phyloP scores from a whole-genome alignment of 2,888 invertebrate genomes.

The Trichopria drosophilae region DNA sequence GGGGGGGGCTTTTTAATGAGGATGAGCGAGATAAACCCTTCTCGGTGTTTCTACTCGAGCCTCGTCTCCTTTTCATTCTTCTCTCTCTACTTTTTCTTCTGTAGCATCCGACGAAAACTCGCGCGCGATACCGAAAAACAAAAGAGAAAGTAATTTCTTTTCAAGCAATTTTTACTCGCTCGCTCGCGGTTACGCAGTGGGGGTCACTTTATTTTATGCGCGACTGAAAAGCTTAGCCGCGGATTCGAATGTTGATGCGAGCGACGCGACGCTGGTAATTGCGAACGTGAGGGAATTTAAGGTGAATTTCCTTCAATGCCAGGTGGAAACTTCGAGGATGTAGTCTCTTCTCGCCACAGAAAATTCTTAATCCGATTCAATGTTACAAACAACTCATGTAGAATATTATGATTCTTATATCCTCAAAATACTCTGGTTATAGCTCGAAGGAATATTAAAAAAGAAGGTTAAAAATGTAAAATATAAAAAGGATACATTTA shows the following conservation, averaged over 20 bases:
- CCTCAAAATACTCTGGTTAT: no score
- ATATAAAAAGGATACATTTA: no score
- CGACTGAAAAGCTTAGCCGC: conserved; percentile 31
- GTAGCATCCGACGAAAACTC: conserved; percentile 23
- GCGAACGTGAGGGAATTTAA: no score
- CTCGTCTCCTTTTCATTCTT: conserved; percentile 18
- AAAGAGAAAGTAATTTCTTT: conserved; percentile 48
- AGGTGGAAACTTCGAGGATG: no score
- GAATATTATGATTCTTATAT: no score
- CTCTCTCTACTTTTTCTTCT: conserved; percentile 16
- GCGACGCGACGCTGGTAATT: no score
- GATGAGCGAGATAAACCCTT: conserved; percentile 53
- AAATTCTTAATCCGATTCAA: no score
- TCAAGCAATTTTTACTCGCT: conserved; percentile 42
- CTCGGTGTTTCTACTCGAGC: conserved; percentile 23
- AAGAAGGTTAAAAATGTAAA: no score
- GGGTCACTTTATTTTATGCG: conserved; percentile 32
- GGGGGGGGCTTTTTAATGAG: conserved; percentile 51
- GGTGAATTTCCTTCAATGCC: no score
- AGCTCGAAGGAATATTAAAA: no score
- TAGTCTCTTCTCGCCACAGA: no score
- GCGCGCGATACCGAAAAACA: conserved; percentile 45
- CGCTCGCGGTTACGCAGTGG: conserved; percentile 5
- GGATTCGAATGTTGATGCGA: conserved; percentile 22
- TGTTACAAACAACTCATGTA: no score